phyloP scores from a whole-genome alignment of 2,888 invertebrate species.

The Cryptocephalus moraei region DNA sequence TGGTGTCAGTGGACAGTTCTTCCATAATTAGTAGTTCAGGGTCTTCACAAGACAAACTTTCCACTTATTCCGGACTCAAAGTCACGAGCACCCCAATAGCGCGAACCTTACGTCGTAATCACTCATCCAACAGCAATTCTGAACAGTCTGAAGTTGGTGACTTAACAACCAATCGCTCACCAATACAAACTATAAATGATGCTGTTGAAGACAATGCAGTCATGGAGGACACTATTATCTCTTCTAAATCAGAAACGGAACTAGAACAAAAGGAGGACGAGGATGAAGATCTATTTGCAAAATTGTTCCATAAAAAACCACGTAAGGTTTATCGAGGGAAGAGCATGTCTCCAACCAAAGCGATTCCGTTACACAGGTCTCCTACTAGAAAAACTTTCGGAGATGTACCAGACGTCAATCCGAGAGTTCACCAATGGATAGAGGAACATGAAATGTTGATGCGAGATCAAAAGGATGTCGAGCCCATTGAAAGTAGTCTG shows the following conservation, averaged over 20 bases:
- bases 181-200: no score
- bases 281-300: conserved; percentile 17
- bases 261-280: conserved; percentile 16
- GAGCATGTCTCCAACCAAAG: conserved; percentile 12
- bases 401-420: conserved; percentile 12
- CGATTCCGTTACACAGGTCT: conserved; percentile 1
- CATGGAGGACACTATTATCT: no score
- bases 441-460: conserved; percentile 12
- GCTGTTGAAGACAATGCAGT: no score
- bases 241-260: no score
- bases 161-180: no score
- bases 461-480: background rate
- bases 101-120: no score
- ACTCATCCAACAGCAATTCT: no score
- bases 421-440: conserved; percentile 17
- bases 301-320: conserved; percentile 13
- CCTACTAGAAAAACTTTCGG: conserved; percentile 12
- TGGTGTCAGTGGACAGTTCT: no score
- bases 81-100: background rate
- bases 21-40: no score
- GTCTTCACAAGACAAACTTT: no score
- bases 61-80: background rate
- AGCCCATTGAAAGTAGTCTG: conserved; percentile 1
- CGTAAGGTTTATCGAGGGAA: conserved; percentile 13
- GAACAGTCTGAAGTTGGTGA: no score